Percentiles rank a stretch among this genome's conserved stretches.
Evolutionary conservation across 2,797 vertebrate genomes (phyloP).

Genomic region (Hoplostethus mediterraneus): DNA sequence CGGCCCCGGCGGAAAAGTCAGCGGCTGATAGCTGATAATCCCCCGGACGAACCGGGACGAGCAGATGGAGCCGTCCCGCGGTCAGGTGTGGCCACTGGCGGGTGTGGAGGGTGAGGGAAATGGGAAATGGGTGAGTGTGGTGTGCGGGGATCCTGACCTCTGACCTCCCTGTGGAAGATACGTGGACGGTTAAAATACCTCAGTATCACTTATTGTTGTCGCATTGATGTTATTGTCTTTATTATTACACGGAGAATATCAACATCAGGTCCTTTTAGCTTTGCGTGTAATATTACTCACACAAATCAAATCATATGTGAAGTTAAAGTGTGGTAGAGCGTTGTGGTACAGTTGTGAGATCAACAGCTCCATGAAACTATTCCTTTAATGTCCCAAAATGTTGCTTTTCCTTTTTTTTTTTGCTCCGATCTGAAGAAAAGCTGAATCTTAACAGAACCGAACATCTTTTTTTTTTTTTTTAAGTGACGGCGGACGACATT

Average conservation of each 20-base stretch:
- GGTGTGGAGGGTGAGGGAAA: slow-evolving; percentile 3
- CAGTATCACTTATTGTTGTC: too few relatives aligned
- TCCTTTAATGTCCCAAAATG: neutral
- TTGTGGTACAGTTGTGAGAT: too few relatives aligned
- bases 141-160: too few relatives aligned
- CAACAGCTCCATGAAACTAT: neutral
- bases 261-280: too few relatives aligned
- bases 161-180: too few relatives aligned
- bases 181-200: too few relatives aligned
- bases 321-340: too few relatives aligned
- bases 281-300: too few relatives aligned
- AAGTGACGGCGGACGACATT: slow-evolving; percentile 17
- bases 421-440: too few relatives aligned
- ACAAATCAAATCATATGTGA: too few relatives aligned
- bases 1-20: slow-evolving; percentile 71
- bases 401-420: neutral
- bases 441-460: neutral
- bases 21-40: slow-evolving; percentile 82
- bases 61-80: slow-evolving; percentile 66
- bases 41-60: slow-evolving; percentile 68
- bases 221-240: too few relatives aligned
- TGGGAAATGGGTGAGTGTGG: neutral
- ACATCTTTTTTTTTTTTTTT: slow-evolving; percentile 8
- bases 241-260: too few relatives aligned
- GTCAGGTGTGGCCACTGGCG: slow-evolving; percentile 62